These are phyloP conservation scores for Caenorhabditis virilis DNA, from an alignment of 2,888 invertebrate genomes.

Conservation along the genomic window DNA sequence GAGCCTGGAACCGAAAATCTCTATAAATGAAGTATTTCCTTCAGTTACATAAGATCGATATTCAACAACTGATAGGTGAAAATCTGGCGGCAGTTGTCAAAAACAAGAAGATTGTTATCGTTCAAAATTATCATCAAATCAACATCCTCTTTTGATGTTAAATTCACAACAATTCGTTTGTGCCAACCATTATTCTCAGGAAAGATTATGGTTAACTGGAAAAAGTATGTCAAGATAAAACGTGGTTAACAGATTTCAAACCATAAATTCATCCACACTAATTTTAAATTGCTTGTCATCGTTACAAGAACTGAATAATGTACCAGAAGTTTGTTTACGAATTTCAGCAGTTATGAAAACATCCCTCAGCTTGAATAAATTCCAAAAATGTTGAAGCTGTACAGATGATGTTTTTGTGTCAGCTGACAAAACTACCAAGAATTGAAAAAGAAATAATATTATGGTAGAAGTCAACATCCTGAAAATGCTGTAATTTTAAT, in stretches of 20 bases:
- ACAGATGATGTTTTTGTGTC: too few relatives aligned
- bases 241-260: not conserved
- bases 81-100: conserved; percentile 46
- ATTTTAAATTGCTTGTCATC: too few relatives aligned
- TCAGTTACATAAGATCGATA: conserved; percentile 28
- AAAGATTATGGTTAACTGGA: conserved; percentile 5
- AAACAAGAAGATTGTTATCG: conserved; percentile 34
- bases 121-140: conserved; percentile 41
- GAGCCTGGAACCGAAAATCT: too few relatives aligned
- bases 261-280: not conserved
- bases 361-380: conserved; percentile 20
- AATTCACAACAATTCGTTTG: conserved; percentile 5
- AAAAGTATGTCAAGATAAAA: too few relatives aligned
- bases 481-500: not conserved
- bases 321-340: conserved; percentile 12
- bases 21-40: not conserved
- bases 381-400: conserved; percentile 24
- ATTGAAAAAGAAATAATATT: not conserved
- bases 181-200: conserved; percentile 7
- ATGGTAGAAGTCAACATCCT: not conserved
- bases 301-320: too few relatives aligned
- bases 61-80: conserved; percentile 27
- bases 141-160: not conserved
- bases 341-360: conserved; percentile 16
- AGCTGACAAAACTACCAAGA: too few relatives aligned